phyloP scores from a whole-genome alignment of 2,888 invertebrate species.

The Chrysina gloriosa region DNA sequence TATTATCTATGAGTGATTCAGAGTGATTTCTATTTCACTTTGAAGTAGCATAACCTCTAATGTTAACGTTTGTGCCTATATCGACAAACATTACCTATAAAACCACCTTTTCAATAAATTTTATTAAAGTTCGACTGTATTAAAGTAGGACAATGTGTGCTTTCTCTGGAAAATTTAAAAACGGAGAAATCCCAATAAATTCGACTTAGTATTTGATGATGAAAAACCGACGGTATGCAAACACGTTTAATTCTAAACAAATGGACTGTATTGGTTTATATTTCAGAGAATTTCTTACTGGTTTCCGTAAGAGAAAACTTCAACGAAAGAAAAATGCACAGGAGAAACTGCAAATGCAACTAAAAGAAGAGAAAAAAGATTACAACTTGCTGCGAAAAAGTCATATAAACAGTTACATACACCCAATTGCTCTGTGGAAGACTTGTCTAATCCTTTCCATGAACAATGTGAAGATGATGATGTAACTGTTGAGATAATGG shows the following conservation, averaged over 20 bases:
- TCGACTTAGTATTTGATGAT: constrained; percentile 71
- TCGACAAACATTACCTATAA: too few relatives aligned
- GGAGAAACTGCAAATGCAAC: constrained; percentile 75
- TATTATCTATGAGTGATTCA: constrained; percentile 52
- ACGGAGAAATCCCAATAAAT: constrained; percentile 66
- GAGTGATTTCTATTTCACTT: constrained; percentile 23
- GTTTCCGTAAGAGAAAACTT: constrained; percentile 84
- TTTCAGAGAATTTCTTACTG: constrained; percentile 81
- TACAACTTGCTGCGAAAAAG: constrained; percentile 80
- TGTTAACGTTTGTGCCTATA: not conserved
- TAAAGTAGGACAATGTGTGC: too few relatives aligned
- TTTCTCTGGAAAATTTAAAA: constrained; percentile 55
- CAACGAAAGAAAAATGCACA: constrained; percentile 81
- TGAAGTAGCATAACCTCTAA: not conserved
- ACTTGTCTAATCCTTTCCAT: constrained; percentile 74
- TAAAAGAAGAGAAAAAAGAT: constrained; percentile 82
- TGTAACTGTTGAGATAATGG: constrained; percentile 82
- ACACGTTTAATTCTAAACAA: not conserved
- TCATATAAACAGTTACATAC: constrained; percentile 79
- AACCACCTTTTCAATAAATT: not conserved
- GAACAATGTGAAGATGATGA: constrained; percentile 82
- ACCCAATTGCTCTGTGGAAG: constrained; percentile 78
- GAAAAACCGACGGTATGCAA: constrained; percentile 68
- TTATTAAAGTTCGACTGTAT: not conserved
- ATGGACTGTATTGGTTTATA: constrained; percentile 9